phyloP scores from a whole-genome alignment of 2,888 invertebrate species.

The Euproctis similis region DNA sequence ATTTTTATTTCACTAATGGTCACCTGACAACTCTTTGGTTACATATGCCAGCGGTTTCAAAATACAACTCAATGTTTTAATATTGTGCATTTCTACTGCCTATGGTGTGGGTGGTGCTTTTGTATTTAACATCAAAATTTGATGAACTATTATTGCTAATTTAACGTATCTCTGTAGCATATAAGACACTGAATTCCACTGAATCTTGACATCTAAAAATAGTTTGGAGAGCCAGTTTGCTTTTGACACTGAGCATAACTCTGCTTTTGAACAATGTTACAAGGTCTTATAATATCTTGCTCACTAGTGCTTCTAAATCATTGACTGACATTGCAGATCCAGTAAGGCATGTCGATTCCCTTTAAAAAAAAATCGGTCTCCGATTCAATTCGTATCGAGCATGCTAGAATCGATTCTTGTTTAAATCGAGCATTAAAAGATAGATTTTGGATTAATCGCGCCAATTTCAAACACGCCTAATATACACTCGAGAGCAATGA shows the following conservation, averaged over 20 bases:
- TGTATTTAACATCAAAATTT: background rate
- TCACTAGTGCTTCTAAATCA: constrained; percentile 6
- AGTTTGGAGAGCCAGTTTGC: constrained; percentile 13
- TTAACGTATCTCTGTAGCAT: constrained; percentile 12
- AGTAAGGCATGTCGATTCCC: too few species aligned
- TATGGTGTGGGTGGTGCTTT: constrained; percentile 15
- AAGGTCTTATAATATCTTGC: constrained; percentile 10
- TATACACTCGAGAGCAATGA: too few species aligned
- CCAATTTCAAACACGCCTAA: background rate
- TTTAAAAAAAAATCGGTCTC: background rate
- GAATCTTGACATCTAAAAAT: constrained; percentile 9
- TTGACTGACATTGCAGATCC: constrained; percentile 8
- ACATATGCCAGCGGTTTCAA: constrained; percentile 21
- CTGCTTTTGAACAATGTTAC: constrained; percentile 12
- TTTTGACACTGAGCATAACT: too few species aligned
- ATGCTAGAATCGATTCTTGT: too few species aligned
- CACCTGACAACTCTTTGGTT: constrained; percentile 22
- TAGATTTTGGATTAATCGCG: background rate
- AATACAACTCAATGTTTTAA: constrained; percentile 26
- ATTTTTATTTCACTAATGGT: too few species aligned
- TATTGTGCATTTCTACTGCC: constrained; percentile 16
- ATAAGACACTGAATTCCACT: constrained; percentile 14
- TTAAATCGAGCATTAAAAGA: too few species aligned
- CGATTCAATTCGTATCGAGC: background rate
- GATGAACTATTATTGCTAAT: constrained; percentile 3